Base-by-base conservation (phyloP, 1,140 invertebrate species). In the Grapholita molesta region DNA sequence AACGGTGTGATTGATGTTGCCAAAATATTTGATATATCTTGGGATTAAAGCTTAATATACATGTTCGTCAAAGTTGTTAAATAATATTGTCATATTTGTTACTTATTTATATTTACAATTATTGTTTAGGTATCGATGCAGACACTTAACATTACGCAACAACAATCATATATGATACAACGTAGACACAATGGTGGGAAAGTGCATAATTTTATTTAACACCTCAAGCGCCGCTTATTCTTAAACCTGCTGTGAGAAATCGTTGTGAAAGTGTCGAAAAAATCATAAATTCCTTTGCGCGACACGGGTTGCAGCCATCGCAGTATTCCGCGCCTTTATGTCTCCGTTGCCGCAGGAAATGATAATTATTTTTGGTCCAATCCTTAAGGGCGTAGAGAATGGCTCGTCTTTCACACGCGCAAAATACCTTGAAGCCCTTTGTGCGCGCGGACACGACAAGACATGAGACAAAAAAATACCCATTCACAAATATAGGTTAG, bases 401-500 rank as follows among this genome's bases (percentile, higher is more conserved):
- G 79, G 78, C 57, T 83, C 82, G 71, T 88, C 82, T 89, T 87
- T 88, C 89, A 89, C 84, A 89, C 83, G 85, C 80, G 81, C 85
- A 82, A 85, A 89, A 89, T 91, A 86, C 82, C 87, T 87, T 81
- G 75, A 86, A 88, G 70, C 64, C 80, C 78, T 85, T 91, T 91
- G 87, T 91, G 72, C 75, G 73, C 28, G 64, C 66, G 70, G 77
- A 76, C 79, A 80, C 75, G 77, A 79, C 79, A 70, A 73, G 73
- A 69, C 69, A 71, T 72, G 75, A 79, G 78, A 84, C 84, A 91
- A 90, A 90, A 55, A 89, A 78, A 78, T 81, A 68, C 72, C 87
- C 88, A 90, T 91, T 89, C 86, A 89, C 84, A 83, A 89, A 89
- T 86, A 88, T 91, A 88, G 87, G 87, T 88, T 88, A 89, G 80